Base-by-base conservation (phyloP, 92 coral and sea anemone genomes). In the Anthopleura xanthogrammica region DNA sequence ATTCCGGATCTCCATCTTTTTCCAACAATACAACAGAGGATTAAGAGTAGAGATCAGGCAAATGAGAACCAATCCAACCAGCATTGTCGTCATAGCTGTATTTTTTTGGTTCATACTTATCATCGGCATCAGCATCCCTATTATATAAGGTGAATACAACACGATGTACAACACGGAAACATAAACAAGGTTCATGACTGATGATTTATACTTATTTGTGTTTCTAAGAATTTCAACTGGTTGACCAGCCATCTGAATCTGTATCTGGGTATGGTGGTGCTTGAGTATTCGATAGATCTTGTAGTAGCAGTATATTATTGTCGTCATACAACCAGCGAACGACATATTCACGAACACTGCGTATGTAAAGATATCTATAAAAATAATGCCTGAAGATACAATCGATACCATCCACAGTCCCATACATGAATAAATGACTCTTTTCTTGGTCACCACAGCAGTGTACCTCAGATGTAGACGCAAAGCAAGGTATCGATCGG, bases 401-500 rank as follows among this genome's bases (percentile, higher is more conserved):
- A 62, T 20, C 3, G 70, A 62, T 7, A 60, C 4, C 3, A 22
- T 5, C 24, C 68, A 60, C 68, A 60, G 68, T 19, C 68, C 68
- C 29, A 60, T 17, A 20, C 68, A 60, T 17, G 68, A 60, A 3
- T 20, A 60, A 6, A 60, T 19, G 24, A 60, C 68, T 60, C 68
- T 1, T 17, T 16, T 20, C 68, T 19, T 60, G 29, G 81, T 77
- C 70, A 52, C 81, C 3, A 77, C 9, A 5, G 41, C 13, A 3
- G 81, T 58, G 60, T 54, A 77, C 6, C 81, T 17, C 16, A 77
- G 68, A 24, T 77, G 81, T 10, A 77, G 81, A 50, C 5, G 20
- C 16, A 77, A 46, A 17, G 81, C 81, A 54, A 77, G 81, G 54
- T 77, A 77, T 0, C 81, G 81, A 52, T 77, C 81, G 20, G 55